These are phyloP conservation scores for Hyposoter didymator DNA, from an alignment of 2,888 invertebrate species.

Conservation along the genomic window DNA sequence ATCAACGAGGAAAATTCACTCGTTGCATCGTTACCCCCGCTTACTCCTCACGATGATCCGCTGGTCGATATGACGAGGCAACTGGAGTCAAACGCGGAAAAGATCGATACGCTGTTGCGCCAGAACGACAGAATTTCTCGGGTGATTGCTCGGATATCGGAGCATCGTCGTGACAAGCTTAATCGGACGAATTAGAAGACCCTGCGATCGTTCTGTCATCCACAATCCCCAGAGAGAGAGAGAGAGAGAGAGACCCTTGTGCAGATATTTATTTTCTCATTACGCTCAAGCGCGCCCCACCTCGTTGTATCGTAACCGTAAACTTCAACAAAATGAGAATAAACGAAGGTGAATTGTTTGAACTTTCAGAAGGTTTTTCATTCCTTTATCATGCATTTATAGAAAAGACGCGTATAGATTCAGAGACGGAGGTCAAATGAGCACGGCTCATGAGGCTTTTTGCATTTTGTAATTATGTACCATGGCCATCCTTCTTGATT, in stretches of 20 bases:
- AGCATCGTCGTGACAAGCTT: constrained; percentile 45
- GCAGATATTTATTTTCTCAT: constrained; percentile 29
- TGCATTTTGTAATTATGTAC: not conserved
- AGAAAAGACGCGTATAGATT: constrained; percentile 1
- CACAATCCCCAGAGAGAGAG: not conserved
- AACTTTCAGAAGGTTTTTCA: not conserved
- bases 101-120: constrained; percentile 71
- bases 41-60: constrained; percentile 68
- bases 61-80: constrained; percentile 73
- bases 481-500: not conserved
- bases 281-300: constrained; percentile 12
- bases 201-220: not conserved
- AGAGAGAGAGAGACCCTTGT: not conserved
- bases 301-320: constrained; percentile 2
- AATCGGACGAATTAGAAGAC: constrained; percentile 10
- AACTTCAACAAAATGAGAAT: constrained; percentile 1
- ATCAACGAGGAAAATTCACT: not conserved
- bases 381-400: not conserved
- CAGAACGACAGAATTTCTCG: constrained; percentile 73
- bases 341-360: constrained; percentile 8
- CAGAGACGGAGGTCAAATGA: not conserved
- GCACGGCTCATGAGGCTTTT: not conserved
- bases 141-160: constrained; percentile 56
- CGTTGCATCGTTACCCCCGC: not conserved
- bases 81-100: constrained; percentile 70